Conservation (phyloP, 37 sponge, comb jelly and placozoan species). For the Amphimedon queenslandica region DNA sequence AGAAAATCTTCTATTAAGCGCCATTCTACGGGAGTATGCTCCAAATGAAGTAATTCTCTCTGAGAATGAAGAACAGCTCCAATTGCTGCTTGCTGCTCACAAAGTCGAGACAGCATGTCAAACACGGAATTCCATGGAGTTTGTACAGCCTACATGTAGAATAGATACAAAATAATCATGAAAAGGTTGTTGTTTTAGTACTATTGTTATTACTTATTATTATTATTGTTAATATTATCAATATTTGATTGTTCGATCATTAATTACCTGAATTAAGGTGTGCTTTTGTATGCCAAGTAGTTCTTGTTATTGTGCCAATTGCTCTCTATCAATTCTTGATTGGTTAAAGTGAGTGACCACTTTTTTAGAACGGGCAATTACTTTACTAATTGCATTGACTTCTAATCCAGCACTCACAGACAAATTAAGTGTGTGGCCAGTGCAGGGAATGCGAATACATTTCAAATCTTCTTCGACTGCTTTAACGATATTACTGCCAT, state of each 20-base stretch:
- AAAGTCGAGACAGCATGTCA: constrained; percentile 19
- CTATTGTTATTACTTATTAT: too few species aligned
- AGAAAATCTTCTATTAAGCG: constrained; percentile 8
- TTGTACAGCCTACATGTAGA: not conserved
- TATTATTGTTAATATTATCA: not conserved
- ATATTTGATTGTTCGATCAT: not conserved
- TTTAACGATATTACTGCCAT: constrained; percentile 24
- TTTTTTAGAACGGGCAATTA: not conserved
- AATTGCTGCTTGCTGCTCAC: constrained; percentile 26
- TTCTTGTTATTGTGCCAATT: constrained; percentile 5
- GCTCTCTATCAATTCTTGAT: constrained; percentile 5
- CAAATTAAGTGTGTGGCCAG: constrained; percentile 22
- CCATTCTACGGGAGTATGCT: constrained; percentile 22
- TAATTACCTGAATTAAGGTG: not conserved
- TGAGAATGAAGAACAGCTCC: constrained; percentile 8
- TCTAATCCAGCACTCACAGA: constrained; percentile 4
- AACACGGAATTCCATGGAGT: constrained; percentile 3
- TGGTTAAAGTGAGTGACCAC: constrained; percentile 10
- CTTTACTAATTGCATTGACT: not conserved
- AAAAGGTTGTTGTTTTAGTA: too few species aligned
- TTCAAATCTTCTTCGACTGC: constrained; percentile 19
- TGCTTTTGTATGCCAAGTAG: constrained; percentile 9
- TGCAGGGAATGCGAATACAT: constrained; percentile 9
- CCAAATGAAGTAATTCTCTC: constrained; percentile 12
- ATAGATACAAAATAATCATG: too few species aligned